Conservation (phyloP, 2,113 vertebrate genomes). For the Gobio gobio region DNA sequence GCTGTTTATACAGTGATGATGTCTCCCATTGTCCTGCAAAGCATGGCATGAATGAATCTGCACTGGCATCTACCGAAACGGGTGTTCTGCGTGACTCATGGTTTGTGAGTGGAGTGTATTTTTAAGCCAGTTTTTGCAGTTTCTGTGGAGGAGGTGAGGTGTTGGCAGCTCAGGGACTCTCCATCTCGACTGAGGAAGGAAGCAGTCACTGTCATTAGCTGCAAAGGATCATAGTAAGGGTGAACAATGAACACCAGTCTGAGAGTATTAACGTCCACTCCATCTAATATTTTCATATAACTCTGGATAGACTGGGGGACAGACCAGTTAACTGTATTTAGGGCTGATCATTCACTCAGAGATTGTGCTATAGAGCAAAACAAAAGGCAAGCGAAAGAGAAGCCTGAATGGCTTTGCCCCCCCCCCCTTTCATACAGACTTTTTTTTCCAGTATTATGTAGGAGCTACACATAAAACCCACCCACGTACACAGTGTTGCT, state of each 20-base stretch:
- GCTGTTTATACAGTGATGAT: constrained; percentile 27
- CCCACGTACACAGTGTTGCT: constrained; percentile 67
- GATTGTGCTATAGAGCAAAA: background rate
- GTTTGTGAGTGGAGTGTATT: constrained; percentile 38
- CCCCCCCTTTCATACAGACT: constrained; percentile 33
- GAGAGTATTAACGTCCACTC: background rate
- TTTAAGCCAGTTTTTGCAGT: constrained; percentile 45
- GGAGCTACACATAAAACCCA: constrained; percentile 57
- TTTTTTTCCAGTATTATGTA: constrained; percentile 44
- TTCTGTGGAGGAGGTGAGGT: constrained; percentile 27
- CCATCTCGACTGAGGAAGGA: background rate
- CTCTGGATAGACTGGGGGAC: background rate
- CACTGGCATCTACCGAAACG: constrained; percentile 32
- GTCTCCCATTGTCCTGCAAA: constrained; percentile 32
- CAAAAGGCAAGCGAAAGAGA: constrained; percentile 14
- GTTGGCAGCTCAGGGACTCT: constrained; percentile 22
- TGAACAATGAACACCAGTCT: background rate
- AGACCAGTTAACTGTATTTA: constrained; percentile 1
- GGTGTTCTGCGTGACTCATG: constrained; percentile 48
- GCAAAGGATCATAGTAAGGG: constrained; percentile 1
- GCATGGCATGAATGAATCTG: constrained; percentile 47
- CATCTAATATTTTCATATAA: background rate
- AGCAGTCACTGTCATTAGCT: background rate
- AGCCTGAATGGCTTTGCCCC: constrained; percentile 4
- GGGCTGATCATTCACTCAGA: background rate